Evolutionary conservation across 1,140 invertebrate genomes (phyloP).

Genomic region (Eumeta japonica): DNA sequence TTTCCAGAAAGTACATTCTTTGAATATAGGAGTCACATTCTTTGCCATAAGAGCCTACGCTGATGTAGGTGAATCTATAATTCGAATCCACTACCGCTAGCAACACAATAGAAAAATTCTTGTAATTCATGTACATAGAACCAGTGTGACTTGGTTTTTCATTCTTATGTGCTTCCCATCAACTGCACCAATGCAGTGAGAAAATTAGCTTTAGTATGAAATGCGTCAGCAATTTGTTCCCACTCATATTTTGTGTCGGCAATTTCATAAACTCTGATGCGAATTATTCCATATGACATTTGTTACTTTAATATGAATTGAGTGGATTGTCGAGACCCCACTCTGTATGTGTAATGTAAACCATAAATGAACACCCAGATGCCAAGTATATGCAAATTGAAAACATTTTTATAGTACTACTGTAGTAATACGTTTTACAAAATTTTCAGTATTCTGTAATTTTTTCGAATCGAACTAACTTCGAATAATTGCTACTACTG

Average conservation of each 20-base stretch:
- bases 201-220: conserved; percentile 29
- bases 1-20: conserved; percentile 9
- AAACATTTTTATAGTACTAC: no score
- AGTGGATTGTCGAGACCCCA: conserved; percentile 18
- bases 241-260: conserved; percentile 17
- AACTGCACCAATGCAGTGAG: no score
- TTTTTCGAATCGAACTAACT: no score
- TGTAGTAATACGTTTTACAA: no score
- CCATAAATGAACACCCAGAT: conserved; percentile 15
- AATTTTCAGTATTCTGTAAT: no score
- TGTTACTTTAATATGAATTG: conserved; percentile 19
- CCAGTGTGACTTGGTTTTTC: conserved; percentile 18
- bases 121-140: no score
- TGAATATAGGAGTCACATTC: no score
- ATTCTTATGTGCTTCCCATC: no score
- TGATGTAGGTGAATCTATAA: no score
- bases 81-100: conserved; percentile 44
- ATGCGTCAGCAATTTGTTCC: conserved; percentile 19
- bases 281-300: conserved; percentile 17
- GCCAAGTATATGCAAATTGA: conserved; percentile 13
- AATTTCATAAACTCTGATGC: conserved; percentile 8
- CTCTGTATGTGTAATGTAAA: conserved; percentile 17
- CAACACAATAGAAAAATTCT: conserved; percentile 47
- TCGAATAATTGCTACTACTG: no score
- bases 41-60: no score